Evolutionary conservation across 2,113 vertebrate genomes (phyloP).

Genomic region (Lophochroa leadbeateri): DNA sequence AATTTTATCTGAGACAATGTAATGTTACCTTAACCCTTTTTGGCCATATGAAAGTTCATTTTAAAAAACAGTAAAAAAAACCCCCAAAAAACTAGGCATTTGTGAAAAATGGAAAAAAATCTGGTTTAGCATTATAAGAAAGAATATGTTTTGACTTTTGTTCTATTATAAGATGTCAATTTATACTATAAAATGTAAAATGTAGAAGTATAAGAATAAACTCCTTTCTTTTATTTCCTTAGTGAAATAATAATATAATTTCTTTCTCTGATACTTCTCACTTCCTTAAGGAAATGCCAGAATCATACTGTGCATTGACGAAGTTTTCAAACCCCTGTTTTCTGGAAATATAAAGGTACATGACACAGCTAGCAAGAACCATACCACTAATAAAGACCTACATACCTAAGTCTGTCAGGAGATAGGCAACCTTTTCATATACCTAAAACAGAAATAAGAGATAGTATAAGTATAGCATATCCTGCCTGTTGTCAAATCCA

Average conservation of each 20-base stretch:
- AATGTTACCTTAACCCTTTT: background rate
- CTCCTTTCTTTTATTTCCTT: background rate
- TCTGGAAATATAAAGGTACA: background rate
- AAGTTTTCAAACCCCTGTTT: background rate
- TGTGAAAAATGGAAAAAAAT: background rate
- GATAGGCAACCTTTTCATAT: constrained; percentile 96
- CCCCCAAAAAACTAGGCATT: background rate
- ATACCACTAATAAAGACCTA: background rate
- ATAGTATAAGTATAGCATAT: background rate
- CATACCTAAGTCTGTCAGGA: constrained; percentile 95
- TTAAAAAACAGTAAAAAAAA: background rate
- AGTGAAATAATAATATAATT: background rate
- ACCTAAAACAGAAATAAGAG: constrained; percentile 78
- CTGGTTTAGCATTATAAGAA: background rate
- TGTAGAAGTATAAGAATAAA: background rate
- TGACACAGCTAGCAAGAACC: background rate
- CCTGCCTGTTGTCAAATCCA: background rate
- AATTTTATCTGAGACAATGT: background rate
- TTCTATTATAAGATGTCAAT: background rate
- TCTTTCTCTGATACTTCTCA: background rate
- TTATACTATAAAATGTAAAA: background rate
- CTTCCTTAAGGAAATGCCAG: background rate
- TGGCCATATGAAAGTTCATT: background rate
- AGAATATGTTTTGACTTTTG: background rate
- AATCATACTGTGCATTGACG: accelerated